Base-by-base conservation (phyloP, 2,888 invertebrate genomes). In the Noctua comes region DNA sequence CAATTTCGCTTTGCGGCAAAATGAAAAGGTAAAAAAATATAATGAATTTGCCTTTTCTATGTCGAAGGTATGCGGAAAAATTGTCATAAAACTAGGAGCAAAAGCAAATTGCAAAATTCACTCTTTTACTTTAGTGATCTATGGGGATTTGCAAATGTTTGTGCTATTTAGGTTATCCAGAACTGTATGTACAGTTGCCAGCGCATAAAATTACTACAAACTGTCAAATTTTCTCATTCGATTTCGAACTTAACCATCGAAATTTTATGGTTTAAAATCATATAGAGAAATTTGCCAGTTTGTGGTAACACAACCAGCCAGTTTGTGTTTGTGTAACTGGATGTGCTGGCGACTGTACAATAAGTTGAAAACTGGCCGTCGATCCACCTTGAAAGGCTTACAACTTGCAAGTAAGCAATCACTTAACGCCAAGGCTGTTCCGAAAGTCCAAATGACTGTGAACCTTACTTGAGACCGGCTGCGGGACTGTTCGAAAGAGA, bases 1-100 rank as follows among this genome's bases (percentile, higher is more conserved):
- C 79, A 86, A 87, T 87, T 85, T 82, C 68, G 31, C 77, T 77
- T 76, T 59, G 68, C 72, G 57, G 46, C 13, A 51, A 64, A 73
- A 54, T 27, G 16, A 69, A 82, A 80, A 79, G 66, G 62, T 59
- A 77, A 72, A 71, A 79, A 79, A 79, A 57, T 24, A 54, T 83
- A 68, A 84, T 80, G 70, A 84, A 84, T 82, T 84, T 76, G 59
- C 71, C 79, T 75, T 72, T 70, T 71, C 70, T 62, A 69, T 77
- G 16, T 64, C 40, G 36, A 62, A 69, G 48, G 68, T 64, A 68
- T 59, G 72, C 68, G 68, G 51, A 59, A 77, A 72, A 79, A 54
- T 51, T 73, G 66, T 57, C 64, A 65, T 65, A 59, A 71, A 83
- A 81, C 68, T 68, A 68, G 64, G n/a, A 6, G 11, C 8, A 43